Conservation (phyloP, 1,140 invertebrate genomes). For the Trinorchestia longiramus region DNA sequence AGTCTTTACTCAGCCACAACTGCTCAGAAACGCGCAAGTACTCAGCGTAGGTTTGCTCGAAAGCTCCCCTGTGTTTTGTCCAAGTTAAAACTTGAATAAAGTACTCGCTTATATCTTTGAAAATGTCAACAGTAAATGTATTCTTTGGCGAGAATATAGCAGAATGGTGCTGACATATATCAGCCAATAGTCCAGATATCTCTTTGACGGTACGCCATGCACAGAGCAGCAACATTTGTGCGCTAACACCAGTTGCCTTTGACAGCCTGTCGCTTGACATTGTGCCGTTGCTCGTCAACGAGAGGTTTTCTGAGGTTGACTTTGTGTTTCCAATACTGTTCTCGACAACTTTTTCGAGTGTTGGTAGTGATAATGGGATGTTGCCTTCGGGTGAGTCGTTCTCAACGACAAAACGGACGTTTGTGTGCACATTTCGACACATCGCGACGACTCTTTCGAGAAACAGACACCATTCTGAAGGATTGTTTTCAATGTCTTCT, state of each 20-base stretch:
- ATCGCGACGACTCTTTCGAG: constrained; percentile 75
- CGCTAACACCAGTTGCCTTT: constrained; percentile 73
- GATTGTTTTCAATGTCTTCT: constrained; percentile 57
- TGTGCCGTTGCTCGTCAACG: constrained; percentile 58
- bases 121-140: constrained; percentile 68
- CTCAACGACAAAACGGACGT: constrained; percentile 83
- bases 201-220: constrained; percentile 89
- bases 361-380: constrained; percentile 79
- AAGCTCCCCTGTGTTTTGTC: constrained; percentile 93
- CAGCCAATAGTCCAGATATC: constrained; percentile 76
- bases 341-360: constrained; percentile 58
- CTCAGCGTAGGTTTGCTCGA: constrained; percentile 93
- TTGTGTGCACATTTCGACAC: constrained; percentile 76
- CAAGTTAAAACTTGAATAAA: constrained; percentile 81
- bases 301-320: constrained; percentile 21
- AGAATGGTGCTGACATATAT: background rate
- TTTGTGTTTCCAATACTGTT: constrained; percentile 42
- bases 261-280: constrained; percentile 62
- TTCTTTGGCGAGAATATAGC: constrained; percentile 22
- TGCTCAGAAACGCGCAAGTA: constrained; percentile 82
- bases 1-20: constrained; percentile 75
- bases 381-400: constrained; percentile 92
- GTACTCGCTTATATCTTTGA: constrained; percentile 77
- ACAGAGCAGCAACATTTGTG: constrained; percentile 89
- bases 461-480: constrained; percentile 73